A percentile compares a stretch with the other conserved stretches of the same genome.
Conservation (phyloP, 2,888 invertebrate genomes). For the Agrilus mali region DNA sequence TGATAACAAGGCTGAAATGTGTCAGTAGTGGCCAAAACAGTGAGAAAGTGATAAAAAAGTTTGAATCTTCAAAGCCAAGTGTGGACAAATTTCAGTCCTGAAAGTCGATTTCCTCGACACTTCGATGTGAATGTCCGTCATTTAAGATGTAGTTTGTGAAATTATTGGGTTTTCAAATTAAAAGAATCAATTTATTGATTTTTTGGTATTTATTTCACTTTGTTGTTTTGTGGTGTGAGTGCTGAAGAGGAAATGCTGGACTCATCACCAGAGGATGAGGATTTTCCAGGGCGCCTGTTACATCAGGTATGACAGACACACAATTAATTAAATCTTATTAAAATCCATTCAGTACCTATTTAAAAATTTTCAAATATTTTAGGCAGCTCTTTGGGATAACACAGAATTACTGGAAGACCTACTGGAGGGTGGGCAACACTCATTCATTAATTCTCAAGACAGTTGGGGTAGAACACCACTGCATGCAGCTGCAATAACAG, state of each 20-base stretch:
- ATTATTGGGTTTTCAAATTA: too few species aligned
- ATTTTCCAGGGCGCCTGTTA: constrained; percentile 63
- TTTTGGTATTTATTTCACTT: too few species aligned
- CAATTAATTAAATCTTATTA: not conserved
- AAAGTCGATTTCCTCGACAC: too few species aligned
- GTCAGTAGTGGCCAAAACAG: too few species aligned
- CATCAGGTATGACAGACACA: constrained; percentile 57
- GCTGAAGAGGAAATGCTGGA: constrained; percentile 38
- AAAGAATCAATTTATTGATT: too few species aligned
- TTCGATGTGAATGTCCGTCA: too few species aligned
- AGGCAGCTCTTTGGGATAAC: constrained; percentile 84
- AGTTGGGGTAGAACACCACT: constrained; percentile 63
- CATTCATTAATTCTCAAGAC: constrained; percentile 56
- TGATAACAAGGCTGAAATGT: too few species aligned
- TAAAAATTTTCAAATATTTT: constrained; percentile 10
- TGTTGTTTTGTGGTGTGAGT: not conserved
- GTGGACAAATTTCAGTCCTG: too few species aligned
- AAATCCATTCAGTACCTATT: not conserved
- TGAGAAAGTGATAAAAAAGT: too few species aligned
- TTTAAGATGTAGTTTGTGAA: too few species aligned
- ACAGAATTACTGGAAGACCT: constrained; percentile 73
- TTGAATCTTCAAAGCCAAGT: too few species aligned
- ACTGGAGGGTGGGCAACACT: constrained; percentile 52
- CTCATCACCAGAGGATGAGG: constrained; percentile 67
- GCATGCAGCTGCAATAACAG: constrained; percentile 72